phyloP scores from a whole-genome alignment of 2,113 vertebrate species.

The Canis aureus region DNA sequence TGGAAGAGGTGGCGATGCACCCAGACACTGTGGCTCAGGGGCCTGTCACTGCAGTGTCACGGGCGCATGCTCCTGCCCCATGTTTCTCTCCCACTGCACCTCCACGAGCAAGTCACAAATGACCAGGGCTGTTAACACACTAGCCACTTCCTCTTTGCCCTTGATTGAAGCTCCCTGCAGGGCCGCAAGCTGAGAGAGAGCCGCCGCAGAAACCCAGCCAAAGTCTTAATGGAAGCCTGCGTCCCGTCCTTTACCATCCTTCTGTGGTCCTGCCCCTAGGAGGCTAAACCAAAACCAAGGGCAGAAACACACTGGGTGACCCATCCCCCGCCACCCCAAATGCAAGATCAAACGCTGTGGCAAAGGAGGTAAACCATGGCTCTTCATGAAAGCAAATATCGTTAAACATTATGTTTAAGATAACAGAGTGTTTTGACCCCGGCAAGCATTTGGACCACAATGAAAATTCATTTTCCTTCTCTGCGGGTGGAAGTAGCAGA shows the following conservation, averaged over 20 bases:
- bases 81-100: rapidly evolving
- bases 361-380: constrained; percentile 39
- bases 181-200: constrained; percentile 46
- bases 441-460: constrained; percentile 71
- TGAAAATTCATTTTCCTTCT: constrained; percentile 66
- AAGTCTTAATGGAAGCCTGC: constrained; percentile 41
- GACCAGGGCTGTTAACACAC: rapidly evolving
- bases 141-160: neutral
- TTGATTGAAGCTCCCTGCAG: neutral
- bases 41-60: rapidly evolving
- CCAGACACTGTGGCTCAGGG: rapidly evolving
- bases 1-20: neutral
- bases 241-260: constrained; percentile 54
- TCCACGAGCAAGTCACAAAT: too few relatives aligned
- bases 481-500: neutral
- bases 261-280: neutral
- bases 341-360: constrained; percentile 69
- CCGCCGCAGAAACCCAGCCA: neutral
- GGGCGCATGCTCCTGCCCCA: rapidly evolving
- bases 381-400: constrained; percentile 85
- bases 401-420: constrained; percentile 69
- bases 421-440: constrained; percentile 78
- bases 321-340: neutral
- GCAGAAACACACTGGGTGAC: constrained; percentile 50
- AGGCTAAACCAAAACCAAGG: constrained; percentile 50